These are phyloP conservation scores for Actenoides hombroni DNA, from an alignment of 2,113 vertebrate genomes.

Conservation along the genomic window DNA sequence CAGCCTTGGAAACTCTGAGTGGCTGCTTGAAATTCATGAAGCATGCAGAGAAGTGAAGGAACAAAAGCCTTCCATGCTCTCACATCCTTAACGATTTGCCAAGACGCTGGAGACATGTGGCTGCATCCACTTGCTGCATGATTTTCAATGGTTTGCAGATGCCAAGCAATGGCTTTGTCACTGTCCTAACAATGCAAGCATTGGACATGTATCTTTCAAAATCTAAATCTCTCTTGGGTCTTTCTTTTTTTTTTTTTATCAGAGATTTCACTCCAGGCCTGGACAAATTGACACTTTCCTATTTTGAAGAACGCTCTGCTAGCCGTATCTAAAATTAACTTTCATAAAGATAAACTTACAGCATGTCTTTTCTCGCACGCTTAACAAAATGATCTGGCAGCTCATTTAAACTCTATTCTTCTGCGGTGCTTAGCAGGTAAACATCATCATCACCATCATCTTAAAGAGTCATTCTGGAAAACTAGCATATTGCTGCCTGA, in stretches of 20 bases:
- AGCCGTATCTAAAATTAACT: not conserved
- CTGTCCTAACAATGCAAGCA: not conserved
- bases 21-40: not conserved
- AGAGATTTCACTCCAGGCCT: not conserved
- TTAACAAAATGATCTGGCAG: not conserved
- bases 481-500: not conserved
- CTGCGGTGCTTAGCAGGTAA: not conserved
- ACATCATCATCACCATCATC: not conserved
- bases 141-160: not conserved
- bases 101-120: not conserved
- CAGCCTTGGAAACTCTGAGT: not conserved
- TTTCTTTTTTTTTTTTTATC: not conserved
- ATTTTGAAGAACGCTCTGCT: not conserved
- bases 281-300: not conserved
- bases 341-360: conserved; percentile 1
- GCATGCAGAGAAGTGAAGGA: not conserved
- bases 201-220: not conserved
- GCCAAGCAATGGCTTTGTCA: not conserved
- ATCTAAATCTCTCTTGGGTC: not conserved
- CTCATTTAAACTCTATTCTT: not conserved
- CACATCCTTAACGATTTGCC: not conserved
- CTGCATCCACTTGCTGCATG: not conserved
- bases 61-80: not conserved
- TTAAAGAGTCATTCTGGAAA: not conserved
- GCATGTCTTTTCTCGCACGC: not conserved